Evolutionary conservation across 2,113 vertebrate species (phyloP), one percentile per base, ranked within the genome.

Genomic region (Piprites chloris): DNA sequence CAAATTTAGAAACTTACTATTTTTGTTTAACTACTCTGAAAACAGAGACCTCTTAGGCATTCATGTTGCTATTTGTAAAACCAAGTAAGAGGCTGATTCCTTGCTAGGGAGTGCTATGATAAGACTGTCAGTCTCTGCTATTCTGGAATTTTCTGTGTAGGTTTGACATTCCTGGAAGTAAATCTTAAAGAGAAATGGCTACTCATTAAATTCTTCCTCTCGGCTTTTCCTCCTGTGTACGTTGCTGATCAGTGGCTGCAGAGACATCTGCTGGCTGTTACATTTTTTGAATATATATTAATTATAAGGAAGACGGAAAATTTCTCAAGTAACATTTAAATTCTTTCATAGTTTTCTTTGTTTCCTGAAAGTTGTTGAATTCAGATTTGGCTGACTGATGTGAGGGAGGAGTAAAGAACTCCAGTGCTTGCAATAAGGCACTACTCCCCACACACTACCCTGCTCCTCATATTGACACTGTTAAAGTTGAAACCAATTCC

Each of bases 261-360:
- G 87, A 88, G 82, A 87, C 95, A 95, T 91, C 97, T 96, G 84
- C 93, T 95, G 94, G 69, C 68, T 94, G 81, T 73, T 73, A 84
- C 13, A 62, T 1, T 44, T 82, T 95, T 67, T 63, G 62, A 93
- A 59, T 82, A 50, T 58, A 18, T 68, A 41, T 15, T 89, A 53
- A 56, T 69, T 35, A 23, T 6, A 82, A 81, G 14, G 32, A 90
- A 84, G 35, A 65, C 17, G 65, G 52, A 75, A 53, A 37, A 95
- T 50, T 67, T 23, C 30, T 79, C 47, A 92, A 79, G 26, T 42
- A 18, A 27, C 1, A 1, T 49, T 85, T 74, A 53, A 11, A 66
- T 52, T 61, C 26, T 61, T 89, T 47, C 15, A 20, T 49, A 41
- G 14, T 2, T 77, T 81, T 53, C 16, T 85, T 17, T 3, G 4